phyloP scores from a whole-genome alignment of 1,140 invertebrate genomes.

The Hetaerina americana region DNA sequence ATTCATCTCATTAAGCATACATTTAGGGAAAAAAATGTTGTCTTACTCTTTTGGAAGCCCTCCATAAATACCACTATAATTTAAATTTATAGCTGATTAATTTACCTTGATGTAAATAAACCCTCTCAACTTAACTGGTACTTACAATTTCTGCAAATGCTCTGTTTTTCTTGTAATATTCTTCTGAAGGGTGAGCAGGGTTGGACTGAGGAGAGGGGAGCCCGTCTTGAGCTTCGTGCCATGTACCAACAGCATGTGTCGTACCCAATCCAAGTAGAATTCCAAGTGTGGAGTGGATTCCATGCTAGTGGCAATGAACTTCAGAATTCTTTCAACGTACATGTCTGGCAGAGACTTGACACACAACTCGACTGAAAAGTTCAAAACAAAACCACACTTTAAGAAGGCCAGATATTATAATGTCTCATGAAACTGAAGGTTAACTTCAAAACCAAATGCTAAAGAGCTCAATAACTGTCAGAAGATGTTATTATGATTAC shows the following conservation, averaged over 20 bases:
- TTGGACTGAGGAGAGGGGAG: slow-evolving; percentile 36
- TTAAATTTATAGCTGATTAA: not conserved
- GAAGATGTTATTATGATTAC: not conserved
- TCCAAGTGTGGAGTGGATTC: slow-evolving; percentile 71
- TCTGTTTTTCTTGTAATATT: slow-evolving; percentile 64
- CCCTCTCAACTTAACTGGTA: slow-evolving; percentile 16
- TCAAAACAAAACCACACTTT: slow-evolving; percentile 16
- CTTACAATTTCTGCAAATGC: slow-evolving; percentile 75
- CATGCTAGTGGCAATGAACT: slow-evolving; percentile 51
- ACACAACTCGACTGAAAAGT: slow-evolving; percentile 58
- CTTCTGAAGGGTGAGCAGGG: slow-evolving; percentile 63
- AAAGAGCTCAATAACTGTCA: not conserved
- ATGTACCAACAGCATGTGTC: slow-evolving; percentile 46
- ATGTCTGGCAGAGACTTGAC: slow-evolving; percentile 49
- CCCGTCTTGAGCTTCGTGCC: slow-evolving; percentile 39
- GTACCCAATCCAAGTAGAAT: slow-evolving; percentile 75
- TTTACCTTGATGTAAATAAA: not conserved
- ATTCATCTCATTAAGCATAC: not conserved
- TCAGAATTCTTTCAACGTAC: slow-evolving; percentile 62
- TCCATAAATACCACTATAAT: not conserved
- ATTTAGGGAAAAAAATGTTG: not conserved
- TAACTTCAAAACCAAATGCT: slow-evolving; percentile 3
- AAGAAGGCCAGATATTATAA: slow-evolving; percentile 1
- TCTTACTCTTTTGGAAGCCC: not conserved
- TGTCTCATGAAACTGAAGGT: not conserved